A percentile compares a stretch with the other conserved stretches of the same genome.
Evolutionary conservation across 2,888 invertebrate species (phyloP).

Genomic region (Seira sanloemensis): DNA sequence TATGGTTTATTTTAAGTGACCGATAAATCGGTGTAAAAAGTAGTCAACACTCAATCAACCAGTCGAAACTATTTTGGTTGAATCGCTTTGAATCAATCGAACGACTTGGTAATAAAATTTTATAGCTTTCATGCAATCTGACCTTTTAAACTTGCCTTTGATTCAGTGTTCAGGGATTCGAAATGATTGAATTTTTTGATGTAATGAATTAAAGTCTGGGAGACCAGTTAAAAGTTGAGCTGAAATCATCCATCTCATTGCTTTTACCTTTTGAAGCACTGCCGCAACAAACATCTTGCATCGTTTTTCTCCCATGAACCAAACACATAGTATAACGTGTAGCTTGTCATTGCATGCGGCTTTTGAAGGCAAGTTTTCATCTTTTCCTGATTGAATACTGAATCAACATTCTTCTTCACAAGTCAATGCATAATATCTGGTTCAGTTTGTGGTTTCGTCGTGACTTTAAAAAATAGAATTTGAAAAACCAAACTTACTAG

Average conservation of each 20-base stretch:
- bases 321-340: neutral
- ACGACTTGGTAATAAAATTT: neutral
- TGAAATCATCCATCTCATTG: constrained; percentile 39
- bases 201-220: neutral
- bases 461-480: neutral
- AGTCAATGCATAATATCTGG: constrained; percentile 19
- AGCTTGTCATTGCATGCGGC: neutral
- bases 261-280: no score
- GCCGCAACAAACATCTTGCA: neutral
- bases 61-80: neutral
- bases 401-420: constrained; percentile 4
- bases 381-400: constrained; percentile 37
- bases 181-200: neutral
- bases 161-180: neutral
- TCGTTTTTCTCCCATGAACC: neutral
- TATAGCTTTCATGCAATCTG: neutral
- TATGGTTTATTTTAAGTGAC: neutral
- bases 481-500: neutral
- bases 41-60: neutral
- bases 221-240: neutral
- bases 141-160: neutral
- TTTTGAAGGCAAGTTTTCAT: neutral
- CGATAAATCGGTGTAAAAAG: neutral
- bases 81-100: neutral
- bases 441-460: constrained; percentile 30